phyloP scores from a whole-genome alignment of 2,888 invertebrate species.

The Maniola hyperantus region DNA sequence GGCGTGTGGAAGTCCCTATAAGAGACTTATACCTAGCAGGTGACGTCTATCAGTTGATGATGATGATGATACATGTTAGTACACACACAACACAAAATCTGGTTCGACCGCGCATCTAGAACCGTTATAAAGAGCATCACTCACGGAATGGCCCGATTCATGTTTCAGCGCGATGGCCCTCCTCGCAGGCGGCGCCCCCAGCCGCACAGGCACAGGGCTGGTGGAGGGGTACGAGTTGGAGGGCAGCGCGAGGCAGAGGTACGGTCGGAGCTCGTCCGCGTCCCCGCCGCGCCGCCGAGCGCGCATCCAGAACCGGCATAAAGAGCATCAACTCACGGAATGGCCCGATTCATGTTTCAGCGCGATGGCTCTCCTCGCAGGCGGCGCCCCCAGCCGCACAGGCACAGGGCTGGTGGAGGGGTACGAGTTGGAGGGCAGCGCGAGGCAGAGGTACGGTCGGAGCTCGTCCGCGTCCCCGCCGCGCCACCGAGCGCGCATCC shows the following conservation, averaged over 20 bases:
- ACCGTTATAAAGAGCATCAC: too few relatives aligned
- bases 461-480: constrained; percentile 54
- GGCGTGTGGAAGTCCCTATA: too few relatives aligned
- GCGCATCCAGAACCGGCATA: too few relatives aligned
- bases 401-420: constrained; percentile 45
- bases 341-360: constrained; percentile 40
- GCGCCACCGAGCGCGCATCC: constrained; percentile 62
- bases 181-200: constrained; percentile 50
- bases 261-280: constrained; percentile 51
- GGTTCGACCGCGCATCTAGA: too few relatives aligned
- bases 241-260: constrained; percentile 54
- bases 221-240: constrained; percentile 23
- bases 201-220: constrained; percentile 49
- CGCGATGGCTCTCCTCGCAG: constrained; percentile 53
- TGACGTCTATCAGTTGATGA: too few relatives aligned
- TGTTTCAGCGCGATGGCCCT: constrained; percentile 53
- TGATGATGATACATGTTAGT: too few relatives aligned
- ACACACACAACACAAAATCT: too few relatives aligned
- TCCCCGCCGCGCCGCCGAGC: constrained; percentile 62
- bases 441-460: constrained; percentile 54
- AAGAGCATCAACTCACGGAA: constrained; percentile 60
- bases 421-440: constrained; percentile 42
- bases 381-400: constrained; percentile 50
- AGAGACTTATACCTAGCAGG: too few relatives aligned
- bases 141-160: constrained; percentile 47